A percentile compares a stretch with the other conserved stretches of the same genome.
Conservation (phyloP, 2,113 vertebrate species). For the Chionis minor region DNA sequence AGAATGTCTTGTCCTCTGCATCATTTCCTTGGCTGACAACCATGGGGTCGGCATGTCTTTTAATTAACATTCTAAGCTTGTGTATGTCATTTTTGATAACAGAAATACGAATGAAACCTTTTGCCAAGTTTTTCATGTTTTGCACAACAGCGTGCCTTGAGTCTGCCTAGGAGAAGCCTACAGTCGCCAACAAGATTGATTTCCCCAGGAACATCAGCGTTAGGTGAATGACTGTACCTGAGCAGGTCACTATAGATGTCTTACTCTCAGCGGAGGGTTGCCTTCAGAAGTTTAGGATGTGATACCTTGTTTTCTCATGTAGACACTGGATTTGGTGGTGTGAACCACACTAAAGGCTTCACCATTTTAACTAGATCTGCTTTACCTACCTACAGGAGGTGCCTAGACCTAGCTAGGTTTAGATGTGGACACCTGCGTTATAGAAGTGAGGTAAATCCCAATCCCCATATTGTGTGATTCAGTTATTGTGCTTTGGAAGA, state of each 20-base stretch:
- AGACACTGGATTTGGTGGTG: background rate
- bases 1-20: background rate
- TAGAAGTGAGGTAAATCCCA: background rate
- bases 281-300: background rate
- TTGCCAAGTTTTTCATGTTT: background rate
- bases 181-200: background rate
- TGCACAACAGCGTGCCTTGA: background rate
- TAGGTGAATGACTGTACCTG: background rate
- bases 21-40: background rate
- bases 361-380: background rate
- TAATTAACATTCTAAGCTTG: background rate
- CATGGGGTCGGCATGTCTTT: background rate
- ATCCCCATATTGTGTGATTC: rapidly evolving
- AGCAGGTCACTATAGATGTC: background rate
- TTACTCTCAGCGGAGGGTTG: background rate
- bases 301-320: background rate
- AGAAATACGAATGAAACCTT: background rate
- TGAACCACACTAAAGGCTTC: background rate
- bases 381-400: background rate
- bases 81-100: background rate
- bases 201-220: background rate
- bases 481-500: background rate
- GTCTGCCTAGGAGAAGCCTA: background rate
- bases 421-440: background rate
- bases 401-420: background rate